Base-by-base conservation (phyloP, 2,797 vertebrate genomes). In the Spea hammondii region DNA sequence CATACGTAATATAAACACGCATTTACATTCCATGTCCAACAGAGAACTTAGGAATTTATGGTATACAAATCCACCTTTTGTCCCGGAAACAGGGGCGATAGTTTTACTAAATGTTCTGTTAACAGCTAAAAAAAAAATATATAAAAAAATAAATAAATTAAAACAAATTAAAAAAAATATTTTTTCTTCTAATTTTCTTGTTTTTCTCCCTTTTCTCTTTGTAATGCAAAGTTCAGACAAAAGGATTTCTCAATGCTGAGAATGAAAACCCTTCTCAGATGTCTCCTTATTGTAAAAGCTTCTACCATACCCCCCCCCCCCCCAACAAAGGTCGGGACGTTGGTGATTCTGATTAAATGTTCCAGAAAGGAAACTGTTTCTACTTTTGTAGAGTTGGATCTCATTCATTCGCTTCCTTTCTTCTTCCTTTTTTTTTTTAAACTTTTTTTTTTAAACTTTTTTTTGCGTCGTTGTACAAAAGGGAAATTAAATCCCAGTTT, bases 221-320 rank as follows among this genome's bases (percentile, higher is more conserved):
- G 75, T 77, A 17, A 14, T 59, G 4, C 32, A 32, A 32, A 69
- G 50, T 10, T n/a, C 62, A 44, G 67, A 72, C 74, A 80, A 76
- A 76, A 62, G 60, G 4, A 17, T 68, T 9, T 74, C 69, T 72
- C 68, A 48, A 45, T 46, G 51, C 65, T 53, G 60, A 60, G 72
- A 75, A 65, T 44, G 66, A 70, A 68, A 76, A 59, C 51, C 8
- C 66, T 70, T 55, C 68, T 75, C 72, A 57, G 55, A 80, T 76
- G 67, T 75, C 57, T 12, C 47, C 68, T 73, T 8, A 65, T 78
- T 78, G 68, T 71, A 59, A 54, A 54, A 14, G 48, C 59, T 77
- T 54, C 57, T 50, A 13, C 55, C 72, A 74, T 62, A 53, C 11
- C 4, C 11, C 13, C 5, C 53, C n/a, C n/a, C n/a, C n/a, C 59